Conservation (phyloP, 2,888 invertebrate species). For the Tupiocoris notatus region DNA sequence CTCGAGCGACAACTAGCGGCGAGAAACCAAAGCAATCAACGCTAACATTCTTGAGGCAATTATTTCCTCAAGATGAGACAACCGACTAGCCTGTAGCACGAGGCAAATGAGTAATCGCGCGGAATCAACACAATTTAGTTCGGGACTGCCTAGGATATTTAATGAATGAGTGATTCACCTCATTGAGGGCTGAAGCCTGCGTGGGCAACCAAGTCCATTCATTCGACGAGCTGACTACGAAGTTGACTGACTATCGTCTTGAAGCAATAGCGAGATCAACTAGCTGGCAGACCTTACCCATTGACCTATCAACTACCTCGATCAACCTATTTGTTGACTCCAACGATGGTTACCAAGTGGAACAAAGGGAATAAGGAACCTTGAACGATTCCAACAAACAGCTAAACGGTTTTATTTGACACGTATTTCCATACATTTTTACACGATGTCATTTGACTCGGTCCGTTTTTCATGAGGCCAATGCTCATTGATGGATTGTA, state of each 20-base stretch:
- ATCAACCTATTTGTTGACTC: slow-evolving; percentile 33
- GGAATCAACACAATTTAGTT: slow-evolving; percentile 28
- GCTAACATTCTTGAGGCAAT: not conserved
- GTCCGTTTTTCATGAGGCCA: too few species aligned
- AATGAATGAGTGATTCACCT: slow-evolving; percentile 35
- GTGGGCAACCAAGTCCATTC: slow-evolving; percentile 31
- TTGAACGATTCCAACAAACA: slow-evolving; percentile 26
- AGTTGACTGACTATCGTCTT: not conserved
- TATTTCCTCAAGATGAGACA: not conserved
- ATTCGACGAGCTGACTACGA: not conserved
- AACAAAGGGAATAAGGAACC: not conserved
- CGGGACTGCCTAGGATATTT: not conserved
- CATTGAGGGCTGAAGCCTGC: slow-evolving; percentile 14
- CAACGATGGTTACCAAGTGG: not conserved
- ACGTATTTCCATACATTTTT: too few species aligned
- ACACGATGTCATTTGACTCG: too few species aligned
- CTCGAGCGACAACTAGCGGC: too few species aligned
- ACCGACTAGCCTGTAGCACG: not conserved
- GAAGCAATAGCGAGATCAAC: slow-evolving; percentile 19
- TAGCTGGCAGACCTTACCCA: slow-evolving; percentile 29
- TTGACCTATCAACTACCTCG: slow-evolving; percentile 39
- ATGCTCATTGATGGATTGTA: too few species aligned
- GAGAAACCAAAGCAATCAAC: not conserved
- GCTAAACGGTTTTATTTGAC: too few species aligned
- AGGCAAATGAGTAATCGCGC: slow-evolving; percentile 22